phyloP scores from a whole-genome alignment of 1,140 invertebrate species.

The Trigoniulus corallinus region DNA sequence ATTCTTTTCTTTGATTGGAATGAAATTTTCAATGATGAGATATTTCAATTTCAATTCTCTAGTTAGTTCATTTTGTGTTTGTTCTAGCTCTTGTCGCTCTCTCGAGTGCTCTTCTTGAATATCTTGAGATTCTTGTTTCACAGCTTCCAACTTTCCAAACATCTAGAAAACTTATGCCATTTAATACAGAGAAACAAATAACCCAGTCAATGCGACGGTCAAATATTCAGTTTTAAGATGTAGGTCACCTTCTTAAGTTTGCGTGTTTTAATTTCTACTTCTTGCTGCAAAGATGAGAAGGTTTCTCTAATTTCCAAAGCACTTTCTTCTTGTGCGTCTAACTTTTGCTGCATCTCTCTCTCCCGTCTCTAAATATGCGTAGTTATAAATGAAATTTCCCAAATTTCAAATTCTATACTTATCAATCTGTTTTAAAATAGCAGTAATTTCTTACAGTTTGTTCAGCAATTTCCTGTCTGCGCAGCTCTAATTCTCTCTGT shows the following conservation, averaged over 20 bases:
- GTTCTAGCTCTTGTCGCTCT: conserved; percentile 60
- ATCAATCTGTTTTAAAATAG: too few relatives aligned
- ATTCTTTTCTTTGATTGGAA: conserved; percentile 74
- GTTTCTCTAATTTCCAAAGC: conserved; percentile 68
- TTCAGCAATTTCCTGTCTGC: conserved; percentile 62
- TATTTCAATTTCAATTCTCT: conserved; percentile 46
- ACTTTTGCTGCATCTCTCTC: conserved; percentile 67
- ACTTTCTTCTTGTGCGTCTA: conserved; percentile 75
- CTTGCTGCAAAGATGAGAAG: conserved; percentile 70
- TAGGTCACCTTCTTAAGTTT: conserved; percentile 51
- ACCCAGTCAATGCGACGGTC: conserved; percentile 5
- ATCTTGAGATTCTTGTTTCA: conserved; percentile 54
- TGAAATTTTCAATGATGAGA: conserved; percentile 91
- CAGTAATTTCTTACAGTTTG: conserved; percentile 57
- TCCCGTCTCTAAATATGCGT: conserved; percentile 31
- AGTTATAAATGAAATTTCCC: too few relatives aligned
- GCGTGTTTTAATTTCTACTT: conserved; percentile 81
- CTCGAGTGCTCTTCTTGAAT: conserved; percentile 62
- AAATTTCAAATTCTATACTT: too few relatives aligned
- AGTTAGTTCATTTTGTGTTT: conserved; percentile 59
- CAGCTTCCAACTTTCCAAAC: conserved; percentile 40
- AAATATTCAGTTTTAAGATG: too few relatives aligned
- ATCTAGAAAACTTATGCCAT: conserved; percentile 28
- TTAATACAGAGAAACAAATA: conserved; percentile 4
- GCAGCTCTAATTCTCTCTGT: conserved; percentile 61